Evolutionary conservation across 2,888 invertebrate species (phyloP).

Genomic region (Laspeyria flexula): DNA sequence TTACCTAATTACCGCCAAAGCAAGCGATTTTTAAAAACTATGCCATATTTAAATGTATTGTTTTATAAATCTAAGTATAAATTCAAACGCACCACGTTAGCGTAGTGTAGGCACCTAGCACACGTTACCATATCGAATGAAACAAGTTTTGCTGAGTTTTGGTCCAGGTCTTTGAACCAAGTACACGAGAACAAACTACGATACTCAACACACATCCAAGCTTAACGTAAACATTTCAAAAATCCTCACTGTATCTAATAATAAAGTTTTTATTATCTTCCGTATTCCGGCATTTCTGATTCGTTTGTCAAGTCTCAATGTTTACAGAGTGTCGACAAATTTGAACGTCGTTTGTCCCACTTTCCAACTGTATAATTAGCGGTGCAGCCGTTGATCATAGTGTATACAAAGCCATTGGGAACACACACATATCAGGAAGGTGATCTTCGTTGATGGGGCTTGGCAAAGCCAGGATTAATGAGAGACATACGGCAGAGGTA

Average conservation of each 20-base stretch:
- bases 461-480: constrained; percentile 35
- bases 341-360: constrained; percentile 37
- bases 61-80: no score
- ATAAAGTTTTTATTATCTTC: constrained; percentile 35
- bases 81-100: no score
- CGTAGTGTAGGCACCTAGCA: constrained; percentile 16
- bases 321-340: constrained; percentile 43
- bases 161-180: constrained; percentile 43
- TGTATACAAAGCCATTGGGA: constrained; percentile 15
- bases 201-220: constrained; percentile 3
- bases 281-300: constrained; percentile 28
- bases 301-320: constrained; percentile 17
- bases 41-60: no score
- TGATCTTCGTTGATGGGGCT: constrained; percentile 31
- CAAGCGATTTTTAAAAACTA: no score
- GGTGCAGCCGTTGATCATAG: constrained; percentile 12
- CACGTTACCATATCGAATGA: constrained; percentile 31
- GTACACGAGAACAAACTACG: constrained; percentile 11
- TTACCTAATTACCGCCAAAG: no score
- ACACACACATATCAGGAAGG: constrained; percentile 25
- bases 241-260: constrained; percentile 24
- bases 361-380: constrained; percentile 23
- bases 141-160: constrained; percentile 39
- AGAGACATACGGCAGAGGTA: constrained; percentile 41
- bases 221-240: constrained; percentile 14